These are phyloP conservation scores for Ridgeia piscesae DNA, from an alignment of 1,140 invertebrate species.

Conservation along the genomic window DNA sequence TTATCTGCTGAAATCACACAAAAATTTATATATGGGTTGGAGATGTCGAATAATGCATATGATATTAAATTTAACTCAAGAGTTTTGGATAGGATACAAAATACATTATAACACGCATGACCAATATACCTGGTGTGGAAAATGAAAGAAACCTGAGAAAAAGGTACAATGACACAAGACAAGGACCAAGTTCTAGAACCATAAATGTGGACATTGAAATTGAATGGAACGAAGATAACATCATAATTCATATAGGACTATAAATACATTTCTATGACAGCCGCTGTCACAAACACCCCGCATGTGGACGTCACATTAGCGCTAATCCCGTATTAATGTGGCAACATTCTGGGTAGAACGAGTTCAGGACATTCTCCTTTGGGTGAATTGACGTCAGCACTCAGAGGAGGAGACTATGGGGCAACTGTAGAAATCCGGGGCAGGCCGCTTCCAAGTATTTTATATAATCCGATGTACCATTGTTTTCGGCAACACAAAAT, in stretches of 20 bases:
- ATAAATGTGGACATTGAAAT: neutral
- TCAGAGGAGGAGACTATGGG: too few species aligned
- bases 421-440: too few species aligned
- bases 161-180: neutral
- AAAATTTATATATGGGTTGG: too few species aligned
- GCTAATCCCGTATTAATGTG: neutral
- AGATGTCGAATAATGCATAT: neutral
- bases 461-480: too few species aligned
- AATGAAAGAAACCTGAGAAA: neutral
- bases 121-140: neutral
- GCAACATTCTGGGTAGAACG: neutral
- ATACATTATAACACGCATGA: neutral
- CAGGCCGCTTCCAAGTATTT: too few species aligned
- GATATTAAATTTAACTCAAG: neutral
- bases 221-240: neutral
- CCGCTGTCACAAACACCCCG: neutral
- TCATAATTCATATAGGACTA: neutral
- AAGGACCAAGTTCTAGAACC: neutral
- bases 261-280: neutral
- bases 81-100: neutral
- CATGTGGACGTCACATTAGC: neutral
- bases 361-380: neutral
- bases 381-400: too few species aligned
- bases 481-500: too few species aligned
- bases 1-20: too few species aligned